A percentile compares a stretch with the other conserved stretches of the same genome.
Evolutionary conservation across 1,140 invertebrate genomes (phyloP).

Genomic region (Drosophila jambulina): DNA sequence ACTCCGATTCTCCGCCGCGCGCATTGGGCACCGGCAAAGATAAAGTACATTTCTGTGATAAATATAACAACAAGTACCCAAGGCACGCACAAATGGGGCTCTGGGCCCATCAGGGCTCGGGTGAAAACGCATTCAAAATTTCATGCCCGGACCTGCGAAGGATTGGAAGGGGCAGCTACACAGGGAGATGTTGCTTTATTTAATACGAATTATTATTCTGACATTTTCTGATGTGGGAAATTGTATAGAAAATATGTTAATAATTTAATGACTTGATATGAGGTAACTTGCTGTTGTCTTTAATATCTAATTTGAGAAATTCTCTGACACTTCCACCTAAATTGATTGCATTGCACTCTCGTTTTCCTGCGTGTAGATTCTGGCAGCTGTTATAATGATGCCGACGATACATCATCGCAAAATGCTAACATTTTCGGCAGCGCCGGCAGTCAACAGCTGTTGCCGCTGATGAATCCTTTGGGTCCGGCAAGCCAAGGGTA

Average conservation of each 20-base stretch:
- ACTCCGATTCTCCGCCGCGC: conserved; percentile 20
- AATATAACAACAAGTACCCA: conserved; percentile 83
- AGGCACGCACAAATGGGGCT: conserved; percentile 70
- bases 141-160: conserved; percentile 12
- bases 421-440: conserved; percentile 81
- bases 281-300: no score
- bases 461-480: conserved; percentile 83
- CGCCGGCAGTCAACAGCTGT: conserved; percentile 73
- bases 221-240: neutral
- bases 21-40: conserved; percentile 66
- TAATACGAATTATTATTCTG: no score
- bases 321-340: neutral
- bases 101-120: conserved; percentile 46
- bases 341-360: neutral
- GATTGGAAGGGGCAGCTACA: conserved; percentile 8
- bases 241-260: neutral
- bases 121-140: conserved; percentile 71
- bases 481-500: conserved; percentile 60
- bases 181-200: conserved; percentile 2
- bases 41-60: conserved; percentile 80
- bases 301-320: no score
- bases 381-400: conserved; percentile 82
- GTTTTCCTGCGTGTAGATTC: conserved; percentile 21
- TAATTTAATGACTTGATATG: neutral
- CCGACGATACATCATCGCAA: conserved; percentile 82